These are phyloP conservation scores for Steinernema khuongi DNA, from an alignment of 1,140 invertebrate genomes.

Conservation along the genomic window DNA sequence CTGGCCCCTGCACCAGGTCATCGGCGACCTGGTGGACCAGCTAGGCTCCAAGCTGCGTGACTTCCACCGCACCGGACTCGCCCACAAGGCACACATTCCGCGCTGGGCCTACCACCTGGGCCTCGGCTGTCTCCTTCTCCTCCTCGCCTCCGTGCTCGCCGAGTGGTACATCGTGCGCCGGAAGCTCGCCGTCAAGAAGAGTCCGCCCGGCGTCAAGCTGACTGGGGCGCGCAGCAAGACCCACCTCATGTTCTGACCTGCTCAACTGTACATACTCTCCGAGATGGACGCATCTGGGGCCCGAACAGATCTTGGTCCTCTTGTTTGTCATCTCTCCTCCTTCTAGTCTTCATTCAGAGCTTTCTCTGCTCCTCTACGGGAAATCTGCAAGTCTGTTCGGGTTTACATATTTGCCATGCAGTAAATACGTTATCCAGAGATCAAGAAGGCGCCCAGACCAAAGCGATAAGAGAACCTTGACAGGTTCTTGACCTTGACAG, in stretches of 20 bases:
- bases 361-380: too few relatives aligned
- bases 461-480: too few relatives aligned
- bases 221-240: not conserved
- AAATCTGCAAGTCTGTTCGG: too few relatives aligned
- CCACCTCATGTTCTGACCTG: conserved; percentile 22
- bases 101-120: conserved; percentile 1
- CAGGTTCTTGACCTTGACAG: too few relatives aligned
- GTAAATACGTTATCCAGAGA: too few relatives aligned
- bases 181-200: conserved; percentile 16
- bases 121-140: conserved; percentile 1
- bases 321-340: too few relatives aligned
- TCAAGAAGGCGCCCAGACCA: too few relatives aligned
- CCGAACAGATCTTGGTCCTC: too few relatives aligned
- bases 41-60: conserved; percentile 13
- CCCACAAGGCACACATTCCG: conserved; percentile 6
- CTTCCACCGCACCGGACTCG: conserved; percentile 5
- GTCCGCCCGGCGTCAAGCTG: not conserved
- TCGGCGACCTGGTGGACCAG: conserved; percentile 15
- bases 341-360: too few relatives aligned
- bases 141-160: not conserved
- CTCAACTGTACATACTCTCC: too few relatives aligned
- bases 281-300: too few relatives aligned
- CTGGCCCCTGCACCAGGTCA: conserved; percentile 20
- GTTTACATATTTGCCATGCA: too few relatives aligned
- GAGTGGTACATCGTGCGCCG: conserved; percentile 21